Percentiles rank a stretch among this genome's conserved stretches.
These are phyloP conservation scores for Plagiodera versicolora DNA, from an alignment of 2,888 invertebrate genomes.

Conservation along the genomic window DNA sequence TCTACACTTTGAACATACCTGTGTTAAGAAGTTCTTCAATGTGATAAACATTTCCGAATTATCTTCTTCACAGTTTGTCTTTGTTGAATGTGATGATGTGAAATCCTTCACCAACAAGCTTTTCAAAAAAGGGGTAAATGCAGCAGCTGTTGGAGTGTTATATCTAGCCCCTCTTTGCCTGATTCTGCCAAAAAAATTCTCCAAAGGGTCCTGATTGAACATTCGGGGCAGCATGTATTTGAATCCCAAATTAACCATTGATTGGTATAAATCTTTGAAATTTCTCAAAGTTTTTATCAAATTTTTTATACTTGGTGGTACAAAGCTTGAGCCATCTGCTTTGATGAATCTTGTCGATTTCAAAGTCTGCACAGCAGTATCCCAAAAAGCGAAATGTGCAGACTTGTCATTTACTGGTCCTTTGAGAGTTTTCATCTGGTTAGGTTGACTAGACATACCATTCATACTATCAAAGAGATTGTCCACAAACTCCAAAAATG, in stretches of 20 bases:
- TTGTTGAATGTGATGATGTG: constrained; percentile 3
- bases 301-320: no score
- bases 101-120: constrained; percentile 15
- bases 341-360: no score
- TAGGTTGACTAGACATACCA: no score
- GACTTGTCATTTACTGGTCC: no score
- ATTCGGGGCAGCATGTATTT: constrained; percentile 13
- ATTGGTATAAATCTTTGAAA: no score
- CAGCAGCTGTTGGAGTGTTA: constrained; percentile 12
- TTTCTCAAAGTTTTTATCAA: no score
- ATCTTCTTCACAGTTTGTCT: constrained; percentile 6
- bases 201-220: constrained; percentile 22
- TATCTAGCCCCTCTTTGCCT: constrained; percentile 18
- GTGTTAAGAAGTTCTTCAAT: not conserved
- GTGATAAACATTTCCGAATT: not conserved
- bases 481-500: no score
- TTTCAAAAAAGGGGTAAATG: constrained; percentile 12
- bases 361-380: no score
- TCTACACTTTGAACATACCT: not conserved
- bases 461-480: no score
- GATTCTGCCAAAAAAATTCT: constrained; percentile 21
- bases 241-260: not conserved
- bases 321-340: no score
- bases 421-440: no score
- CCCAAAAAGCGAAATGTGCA: no score